phyloP scores from a whole-genome alignment of 1,140 invertebrate genomes.

The Drosophila novamexicana region DNA sequence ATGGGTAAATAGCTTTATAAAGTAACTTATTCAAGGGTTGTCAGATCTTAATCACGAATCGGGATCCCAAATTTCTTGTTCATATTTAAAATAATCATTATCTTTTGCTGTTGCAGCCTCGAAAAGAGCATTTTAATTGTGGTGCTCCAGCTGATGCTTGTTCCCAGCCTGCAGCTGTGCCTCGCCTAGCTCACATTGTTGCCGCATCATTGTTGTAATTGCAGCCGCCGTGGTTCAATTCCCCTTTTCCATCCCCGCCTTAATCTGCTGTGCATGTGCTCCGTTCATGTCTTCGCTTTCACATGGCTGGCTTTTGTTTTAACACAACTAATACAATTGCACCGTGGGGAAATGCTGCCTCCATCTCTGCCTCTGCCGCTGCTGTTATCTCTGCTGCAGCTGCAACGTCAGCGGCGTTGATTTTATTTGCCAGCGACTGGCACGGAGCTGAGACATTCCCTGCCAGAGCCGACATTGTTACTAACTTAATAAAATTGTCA shows the following conservation, averaged over 20 bases:
- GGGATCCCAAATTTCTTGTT: not conserved
- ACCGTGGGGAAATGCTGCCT: constrained; percentile 69
- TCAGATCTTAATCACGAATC: not conserved
- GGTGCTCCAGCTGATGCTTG: not conserved
- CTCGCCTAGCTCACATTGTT: constrained; percentile 55
- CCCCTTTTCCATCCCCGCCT: not conserved
- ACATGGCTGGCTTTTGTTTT: constrained; percentile 76
- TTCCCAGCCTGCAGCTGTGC: constrained; percentile 7
- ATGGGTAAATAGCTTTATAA: no score
- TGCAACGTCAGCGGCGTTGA: constrained; percentile 66
- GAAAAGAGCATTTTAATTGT: constrained; percentile 39
- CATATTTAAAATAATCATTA: not conserved
- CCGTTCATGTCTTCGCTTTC: constrained; percentile 46
- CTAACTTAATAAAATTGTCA: constrained; percentile 79
- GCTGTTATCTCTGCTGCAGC: constrained; percentile 22
- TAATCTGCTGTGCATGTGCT: constrained; percentile 29
- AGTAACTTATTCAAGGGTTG: no score
- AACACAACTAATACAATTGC: constrained; percentile 81
- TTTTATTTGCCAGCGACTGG: constrained; percentile 63
- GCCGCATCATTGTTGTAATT: constrained; percentile 77
- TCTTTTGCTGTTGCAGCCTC: not conserved
- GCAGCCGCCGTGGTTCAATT: constrained; percentile 46
- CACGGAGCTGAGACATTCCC: constrained; percentile 1
- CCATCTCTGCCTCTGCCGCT: constrained; percentile 12
- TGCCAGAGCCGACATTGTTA: constrained; percentile 52